phyloP scores from a whole-genome alignment of 2,888 invertebrate species.

The Drosophila subsilvestris region DNA sequence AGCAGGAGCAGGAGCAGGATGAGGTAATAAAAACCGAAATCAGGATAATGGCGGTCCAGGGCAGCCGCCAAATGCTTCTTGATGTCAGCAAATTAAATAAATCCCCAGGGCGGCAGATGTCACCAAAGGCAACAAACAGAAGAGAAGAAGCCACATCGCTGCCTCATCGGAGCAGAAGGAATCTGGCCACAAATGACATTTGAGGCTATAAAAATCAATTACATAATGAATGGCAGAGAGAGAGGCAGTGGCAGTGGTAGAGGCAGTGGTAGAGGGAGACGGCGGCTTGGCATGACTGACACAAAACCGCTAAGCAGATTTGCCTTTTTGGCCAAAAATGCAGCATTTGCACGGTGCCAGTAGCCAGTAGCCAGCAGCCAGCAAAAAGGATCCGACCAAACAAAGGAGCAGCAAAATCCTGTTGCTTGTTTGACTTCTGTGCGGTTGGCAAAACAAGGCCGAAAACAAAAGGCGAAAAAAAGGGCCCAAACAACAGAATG shows the following conservation, averaged over 20 bases:
- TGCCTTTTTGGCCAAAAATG: slow-evolving; percentile 32
- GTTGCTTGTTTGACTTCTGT: slow-evolving; percentile 68
- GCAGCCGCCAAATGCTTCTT: slow-evolving; percentile 34
- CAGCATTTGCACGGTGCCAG: slow-evolving; percentile 4
- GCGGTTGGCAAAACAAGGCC: slow-evolving; percentile 63
- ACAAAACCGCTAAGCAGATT: slow-evolving; percentile 35
- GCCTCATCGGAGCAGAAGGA: not conserved
- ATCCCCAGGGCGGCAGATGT: slow-evolving; percentile 77
- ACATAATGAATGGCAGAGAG: slow-evolving; percentile 67
- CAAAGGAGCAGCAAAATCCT: no score
- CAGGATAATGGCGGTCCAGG: slow-evolving; percentile 71
- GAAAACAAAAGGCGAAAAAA: slow-evolving; percentile 22
- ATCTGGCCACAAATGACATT: slow-evolving; percentile 45
- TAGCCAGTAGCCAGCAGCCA: slow-evolving; percentile 23
- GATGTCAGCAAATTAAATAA: slow-evolving; percentile 79
- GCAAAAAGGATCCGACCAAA: no score
- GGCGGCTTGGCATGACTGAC: slow-evolving; percentile 10
- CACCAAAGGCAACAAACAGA: slow-evolving; percentile 12
- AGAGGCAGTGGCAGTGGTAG: not conserved
- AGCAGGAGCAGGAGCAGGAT: slow-evolving; percentile 31
- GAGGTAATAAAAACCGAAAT: slow-evolving; percentile 77
- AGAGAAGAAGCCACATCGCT: not conserved
- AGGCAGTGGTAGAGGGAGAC: not conserved
- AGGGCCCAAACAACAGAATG: slow-evolving; percentile 2
- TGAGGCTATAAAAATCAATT: slow-evolving; percentile 73